phyloP scores from a whole-genome alignment of 2,797 vertebrate species.

The Linurgus olivaceus region DNA sequence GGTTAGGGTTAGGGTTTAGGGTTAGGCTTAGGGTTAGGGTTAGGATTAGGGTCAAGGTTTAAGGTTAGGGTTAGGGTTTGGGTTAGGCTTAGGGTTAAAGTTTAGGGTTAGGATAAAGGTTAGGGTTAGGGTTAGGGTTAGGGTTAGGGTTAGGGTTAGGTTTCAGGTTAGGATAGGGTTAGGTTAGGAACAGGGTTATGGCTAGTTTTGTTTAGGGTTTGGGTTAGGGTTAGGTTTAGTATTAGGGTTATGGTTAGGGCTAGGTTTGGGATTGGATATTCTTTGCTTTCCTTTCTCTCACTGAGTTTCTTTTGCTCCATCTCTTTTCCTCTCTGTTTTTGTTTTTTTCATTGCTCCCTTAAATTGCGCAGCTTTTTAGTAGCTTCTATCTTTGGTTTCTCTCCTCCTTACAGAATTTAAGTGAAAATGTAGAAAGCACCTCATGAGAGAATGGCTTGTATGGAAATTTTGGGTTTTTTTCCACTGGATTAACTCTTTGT shows the following conservation, averaged over 20 bases:
- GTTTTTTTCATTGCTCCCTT: not conserved
- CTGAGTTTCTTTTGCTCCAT: slow-evolving; percentile 1
- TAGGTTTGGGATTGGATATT: not conserved
- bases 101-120: too few relatives aligned
- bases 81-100: too few relatives aligned
- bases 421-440: not conserved
- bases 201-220: too few relatives aligned
- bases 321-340: not conserved
- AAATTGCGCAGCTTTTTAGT: slow-evolving; percentile 21
- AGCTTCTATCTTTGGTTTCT: slow-evolving; percentile 25
- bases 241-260: not conserved
- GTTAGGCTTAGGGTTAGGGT: too few relatives aligned
- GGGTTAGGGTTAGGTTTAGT: too few relatives aligned
- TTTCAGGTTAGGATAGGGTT: too few relatives aligned
- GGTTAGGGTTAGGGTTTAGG: too few relatives aligned
- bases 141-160: too few relatives aligned
- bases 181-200: too few relatives aligned
- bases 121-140: too few relatives aligned
- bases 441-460: not conserved
- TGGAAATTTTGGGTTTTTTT: not conserved
- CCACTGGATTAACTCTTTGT: not conserved
- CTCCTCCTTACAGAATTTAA: not conserved
- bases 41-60: too few relatives aligned
- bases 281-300: not conserved
- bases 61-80: too few relatives aligned